phyloP scores from a whole-genome alignment of 2,888 invertebrate genomes.

The Lepidonotus clava region DNA sequence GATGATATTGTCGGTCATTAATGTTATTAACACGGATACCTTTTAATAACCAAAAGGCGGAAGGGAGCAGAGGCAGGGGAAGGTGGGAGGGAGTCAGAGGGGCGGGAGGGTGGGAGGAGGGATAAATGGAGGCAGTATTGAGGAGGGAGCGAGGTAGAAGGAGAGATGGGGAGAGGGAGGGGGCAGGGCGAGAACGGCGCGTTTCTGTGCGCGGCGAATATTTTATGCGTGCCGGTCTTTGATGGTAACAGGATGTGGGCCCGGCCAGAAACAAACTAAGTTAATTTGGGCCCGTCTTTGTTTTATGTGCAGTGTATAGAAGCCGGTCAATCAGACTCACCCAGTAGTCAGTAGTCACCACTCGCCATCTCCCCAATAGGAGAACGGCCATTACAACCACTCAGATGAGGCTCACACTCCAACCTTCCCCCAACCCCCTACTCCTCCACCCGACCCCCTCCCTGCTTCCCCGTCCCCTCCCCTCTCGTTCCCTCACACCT shows the following conservation, averaged over 20 bases:
- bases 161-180: not conserved
- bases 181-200: not conserved
- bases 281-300: slow-evolving; percentile 42
- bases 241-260: slow-evolving; percentile 45
- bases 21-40: slow-evolving; percentile 51
- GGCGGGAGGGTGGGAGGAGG: not conserved
- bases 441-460: not conserved
- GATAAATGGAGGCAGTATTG: not conserved
- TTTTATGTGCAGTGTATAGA: slow-evolving; percentile 52
- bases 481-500: slow-evolving; percentile 14
- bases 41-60: slow-evolving; percentile 53
- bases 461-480: not conserved
- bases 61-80: not conserved
- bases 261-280: slow-evolving; percentile 44
- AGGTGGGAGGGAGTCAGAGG: not conserved
- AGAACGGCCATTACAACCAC: not conserved
- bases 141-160: not conserved
- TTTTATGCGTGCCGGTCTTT: slow-evolving; percentile 38
- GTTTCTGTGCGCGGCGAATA: slow-evolving; percentile 42
- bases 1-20: slow-evolving; percentile 46
- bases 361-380: not conserved
- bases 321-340: not conserved
- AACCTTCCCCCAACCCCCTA: not conserved
- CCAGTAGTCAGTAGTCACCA: not conserved
- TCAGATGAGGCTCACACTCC: not conserved